Percentiles rank a stretch among this genome's conserved stretches.
Conservation (phyloP, 2,888 invertebrate genomes). For the Drosophila meridiana region DNA sequence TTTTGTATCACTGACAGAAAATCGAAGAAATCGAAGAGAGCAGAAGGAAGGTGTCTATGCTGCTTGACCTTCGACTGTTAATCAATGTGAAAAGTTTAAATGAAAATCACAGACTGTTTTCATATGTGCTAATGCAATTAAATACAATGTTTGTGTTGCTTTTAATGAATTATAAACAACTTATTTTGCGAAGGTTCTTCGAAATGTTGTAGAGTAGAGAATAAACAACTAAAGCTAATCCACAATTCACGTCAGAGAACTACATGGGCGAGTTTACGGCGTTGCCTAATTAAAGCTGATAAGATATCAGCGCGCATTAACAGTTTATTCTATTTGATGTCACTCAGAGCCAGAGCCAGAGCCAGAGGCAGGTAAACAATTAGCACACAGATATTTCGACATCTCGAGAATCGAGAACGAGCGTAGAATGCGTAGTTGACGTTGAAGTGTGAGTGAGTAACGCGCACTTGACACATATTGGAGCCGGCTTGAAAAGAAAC, state of each 20-base stretch:
- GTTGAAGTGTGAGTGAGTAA: slow-evolving; percentile 40
- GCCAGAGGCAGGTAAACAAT: slow-evolving; percentile 1
- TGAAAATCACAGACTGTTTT: background rate
- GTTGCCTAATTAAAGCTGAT: slow-evolving; percentile 34
- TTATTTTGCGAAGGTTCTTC: background rate
- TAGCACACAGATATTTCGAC: slow-evolving; percentile 26
- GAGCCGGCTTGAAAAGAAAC: slow-evolving; percentile 44
- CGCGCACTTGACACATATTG: slow-evolving; percentile 72
- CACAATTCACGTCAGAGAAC: slow-evolving; percentile 28
- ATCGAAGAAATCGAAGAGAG: slow-evolving; percentile 2
- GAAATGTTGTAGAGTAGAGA: background rate
- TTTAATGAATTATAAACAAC: background rate
- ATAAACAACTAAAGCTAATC: slow-evolving; percentile 5
- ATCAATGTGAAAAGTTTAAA: background rate
- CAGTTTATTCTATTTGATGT: slow-evolving; percentile 18
- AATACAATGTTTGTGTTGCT: background rate
- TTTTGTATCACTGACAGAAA: slow-evolving; percentile 1
- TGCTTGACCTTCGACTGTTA: slow-evolving; percentile 1
- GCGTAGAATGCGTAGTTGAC: slow-evolving; percentile 31
- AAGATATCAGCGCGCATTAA: slow-evolving; percentile 42
- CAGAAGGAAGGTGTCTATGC: background rate
- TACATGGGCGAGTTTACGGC: background rate
- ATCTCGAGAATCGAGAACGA: slow-evolving; percentile 23
- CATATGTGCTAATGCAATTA: slow-evolving; percentile 10
- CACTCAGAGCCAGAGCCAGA: background rate